These are phyloP conservation scores for Carcina quercana DNA, from an alignment of 2,888 invertebrate genomes.

Conservation along the genomic window DNA sequence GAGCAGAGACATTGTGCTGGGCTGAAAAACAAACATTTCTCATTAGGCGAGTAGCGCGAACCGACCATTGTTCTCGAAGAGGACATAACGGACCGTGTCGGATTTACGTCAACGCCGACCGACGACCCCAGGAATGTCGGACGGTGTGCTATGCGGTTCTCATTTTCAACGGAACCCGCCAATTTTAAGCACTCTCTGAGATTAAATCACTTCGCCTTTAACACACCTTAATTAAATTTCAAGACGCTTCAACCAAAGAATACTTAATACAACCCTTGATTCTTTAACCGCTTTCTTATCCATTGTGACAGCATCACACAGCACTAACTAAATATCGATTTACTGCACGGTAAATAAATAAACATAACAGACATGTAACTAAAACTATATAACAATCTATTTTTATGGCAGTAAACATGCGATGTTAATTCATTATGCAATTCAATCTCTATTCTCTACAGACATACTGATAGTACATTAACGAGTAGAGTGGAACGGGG, in stretches of 20 bases:
- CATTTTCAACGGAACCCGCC: neutral
- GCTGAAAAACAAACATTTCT: constrained; percentile 69
- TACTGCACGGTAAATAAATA: too few relatives aligned
- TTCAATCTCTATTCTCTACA: too few relatives aligned
- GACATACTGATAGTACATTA: constrained; percentile 25
- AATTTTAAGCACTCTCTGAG: neutral
- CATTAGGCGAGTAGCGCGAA: constrained; percentile 65
- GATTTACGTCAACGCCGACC: constrained; percentile 58
- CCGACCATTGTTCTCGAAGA: constrained; percentile 59
- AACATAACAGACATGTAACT: too few relatives aligned
- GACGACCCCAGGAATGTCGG: constrained; percentile 36
- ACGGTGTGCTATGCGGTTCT: neutral
- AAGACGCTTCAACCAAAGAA: too few relatives aligned
- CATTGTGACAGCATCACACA: too few relatives aligned
- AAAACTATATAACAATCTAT: too few relatives aligned
- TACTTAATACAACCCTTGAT: too few relatives aligned
- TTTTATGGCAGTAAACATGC: too few relatives aligned
- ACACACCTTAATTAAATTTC: too few relatives aligned
- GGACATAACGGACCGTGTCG: constrained; percentile 67
- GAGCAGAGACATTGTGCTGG: constrained; percentile 56
- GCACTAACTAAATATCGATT: too few relatives aligned
- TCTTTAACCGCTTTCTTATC: too few relatives aligned
- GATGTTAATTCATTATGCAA: constrained; percentile 5
- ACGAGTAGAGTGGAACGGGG: constrained; percentile 40
- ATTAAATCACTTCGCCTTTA: too few relatives aligned